Percentiles rank a stretch among this genome's conserved stretches.
Evolutionary conservation across 2,888 invertebrate genomes (phyloP).

Genomic region (Venusia cambrica): DNA sequence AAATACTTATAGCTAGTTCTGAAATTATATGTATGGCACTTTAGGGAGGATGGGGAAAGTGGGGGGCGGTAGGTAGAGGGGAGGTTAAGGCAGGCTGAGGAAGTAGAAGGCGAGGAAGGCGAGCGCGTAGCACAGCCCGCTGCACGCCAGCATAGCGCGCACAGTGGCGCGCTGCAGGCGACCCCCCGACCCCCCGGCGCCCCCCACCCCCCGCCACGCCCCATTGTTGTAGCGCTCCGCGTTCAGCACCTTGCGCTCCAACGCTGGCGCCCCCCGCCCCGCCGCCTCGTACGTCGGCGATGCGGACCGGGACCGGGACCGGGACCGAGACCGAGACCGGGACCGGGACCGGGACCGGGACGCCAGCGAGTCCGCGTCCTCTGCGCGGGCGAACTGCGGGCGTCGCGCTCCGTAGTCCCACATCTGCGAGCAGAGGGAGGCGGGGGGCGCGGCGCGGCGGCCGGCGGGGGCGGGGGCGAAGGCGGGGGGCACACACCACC

Average conservation of each 20-base stretch:
- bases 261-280: conserved; percentile 35
- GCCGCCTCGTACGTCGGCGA: conserved; percentile 31
- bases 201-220: conserved; percentile 55
- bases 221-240: conserved; percentile 52
- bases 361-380: conserved; percentile 27
- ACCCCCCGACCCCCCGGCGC: conserved; percentile 64
- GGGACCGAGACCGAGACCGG: too few species aligned
- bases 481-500: conserved; percentile 25
- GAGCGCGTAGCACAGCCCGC: conserved; percentile 60
- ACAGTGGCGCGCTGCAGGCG: conserved; percentile 59
- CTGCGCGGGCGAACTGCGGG: conserved; percentile 44
- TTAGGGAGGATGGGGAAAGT: too few species aligned
- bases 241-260: conserved; percentile 49
- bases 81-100: conserved; percentile 55
- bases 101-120: conserved; percentile 68
- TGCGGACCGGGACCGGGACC: conserved; percentile 19
- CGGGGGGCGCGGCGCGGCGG: conserved; percentile 26
- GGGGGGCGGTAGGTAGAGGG: neutral
- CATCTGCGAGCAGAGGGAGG: conserved; percentile 24
- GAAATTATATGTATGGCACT: too few species aligned
- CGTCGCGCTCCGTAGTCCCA: conserved; percentile 12
- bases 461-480: conserved; percentile 33
- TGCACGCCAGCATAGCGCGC: conserved; percentile 80
- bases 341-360: too few species aligned
- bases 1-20: too few species aligned